phyloP scores from a whole-genome alignment of 2,113 vertebrate genomes.

The Corythornis vintsioides region DNA sequence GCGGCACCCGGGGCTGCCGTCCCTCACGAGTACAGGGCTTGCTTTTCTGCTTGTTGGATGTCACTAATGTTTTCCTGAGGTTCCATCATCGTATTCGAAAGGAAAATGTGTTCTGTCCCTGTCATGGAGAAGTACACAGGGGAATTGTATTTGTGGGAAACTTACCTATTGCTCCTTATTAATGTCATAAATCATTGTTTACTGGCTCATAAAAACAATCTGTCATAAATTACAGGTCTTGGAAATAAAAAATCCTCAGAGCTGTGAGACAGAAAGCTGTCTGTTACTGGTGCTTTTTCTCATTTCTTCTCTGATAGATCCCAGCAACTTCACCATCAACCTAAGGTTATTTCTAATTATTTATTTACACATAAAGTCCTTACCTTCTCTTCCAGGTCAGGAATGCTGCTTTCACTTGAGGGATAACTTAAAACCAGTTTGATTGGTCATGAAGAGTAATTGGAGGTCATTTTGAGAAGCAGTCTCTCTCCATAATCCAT shows the following conservation, averaged over 20 bases:
- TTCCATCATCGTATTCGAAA: not conserved
- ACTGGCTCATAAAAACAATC: slow-evolving; percentile 17
- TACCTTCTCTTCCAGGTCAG: slow-evolving; percentile 23
- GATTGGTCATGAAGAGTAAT: slow-evolving; percentile 40
- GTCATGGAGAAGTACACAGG: not conserved
- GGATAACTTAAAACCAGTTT: slow-evolving; percentile 47
- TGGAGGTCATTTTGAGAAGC: slow-evolving; percentile 12
- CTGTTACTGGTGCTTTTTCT: slow-evolving; percentile 5
- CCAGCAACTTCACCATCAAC: not conserved
- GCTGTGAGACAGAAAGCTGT: not conserved
- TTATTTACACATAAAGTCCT: slow-evolving; percentile 22
- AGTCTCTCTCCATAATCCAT: slow-evolving; percentile 22
- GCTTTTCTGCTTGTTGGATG: not conserved
- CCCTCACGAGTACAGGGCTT: not conserved
- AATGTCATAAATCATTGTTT: slow-evolving; percentile 55
- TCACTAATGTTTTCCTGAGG: not conserved
- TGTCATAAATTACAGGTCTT: slow-evolving; percentile 32
- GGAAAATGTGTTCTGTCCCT: not conserved
- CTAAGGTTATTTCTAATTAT: slow-evolving; percentile 32
- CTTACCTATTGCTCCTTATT: slow-evolving; percentile 29
- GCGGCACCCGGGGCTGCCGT: not conserved
- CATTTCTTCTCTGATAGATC: not conserved
- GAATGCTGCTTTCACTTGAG: slow-evolving; percentile 32
- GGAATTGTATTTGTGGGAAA: not conserved
- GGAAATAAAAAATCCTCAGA: not conserved